These are phyloP conservation scores for Melieria crassipennis DNA, from an alignment of 2,888 invertebrate genomes.

Conservation along the genomic window DNA sequence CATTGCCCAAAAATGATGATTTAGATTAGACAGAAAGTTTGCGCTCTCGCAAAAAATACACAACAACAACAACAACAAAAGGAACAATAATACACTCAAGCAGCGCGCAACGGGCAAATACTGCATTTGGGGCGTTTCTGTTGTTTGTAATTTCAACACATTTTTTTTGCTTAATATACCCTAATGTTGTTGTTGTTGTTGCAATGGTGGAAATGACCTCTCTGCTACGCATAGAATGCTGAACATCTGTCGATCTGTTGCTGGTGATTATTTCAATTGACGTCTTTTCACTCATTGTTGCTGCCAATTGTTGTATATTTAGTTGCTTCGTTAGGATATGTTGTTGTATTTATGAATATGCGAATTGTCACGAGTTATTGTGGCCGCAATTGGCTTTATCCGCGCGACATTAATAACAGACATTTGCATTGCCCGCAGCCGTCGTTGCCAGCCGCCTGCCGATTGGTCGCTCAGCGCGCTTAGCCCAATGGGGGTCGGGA, in stretches of 20 bases:
- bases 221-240: conserved; percentile 24
- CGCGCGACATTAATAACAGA: conserved; percentile 23
- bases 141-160: not conserved
- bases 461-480: conserved; percentile 1
- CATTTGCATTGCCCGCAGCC: conserved; percentile 18
- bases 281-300: conserved; percentile 11
- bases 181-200: too few relatives aligned
- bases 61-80: conserved; percentile 2
- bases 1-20: conserved; percentile 18
- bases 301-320: not conserved
- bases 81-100: not conserved
- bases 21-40: conserved; percentile 21
- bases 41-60: conserved; percentile 12
- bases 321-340: not conserved
- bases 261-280: conserved; percentile 60
- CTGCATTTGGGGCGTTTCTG: conserved; percentile 21
- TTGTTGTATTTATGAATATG: conserved; percentile 27
- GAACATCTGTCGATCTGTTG: conserved; percentile 61
- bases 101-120: conserved; percentile 20
- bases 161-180: too few relatives aligned
- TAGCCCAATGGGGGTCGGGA: not conserved
- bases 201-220: too few relatives aligned
- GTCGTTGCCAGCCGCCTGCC: conserved; percentile 8
- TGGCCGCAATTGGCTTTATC: conserved; percentile 8
- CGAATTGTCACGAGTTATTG: conserved; percentile 33